Base-by-base conservation (phyloP, 1,140 invertebrate genomes). In the Tachypleus tridentatus region DNA sequence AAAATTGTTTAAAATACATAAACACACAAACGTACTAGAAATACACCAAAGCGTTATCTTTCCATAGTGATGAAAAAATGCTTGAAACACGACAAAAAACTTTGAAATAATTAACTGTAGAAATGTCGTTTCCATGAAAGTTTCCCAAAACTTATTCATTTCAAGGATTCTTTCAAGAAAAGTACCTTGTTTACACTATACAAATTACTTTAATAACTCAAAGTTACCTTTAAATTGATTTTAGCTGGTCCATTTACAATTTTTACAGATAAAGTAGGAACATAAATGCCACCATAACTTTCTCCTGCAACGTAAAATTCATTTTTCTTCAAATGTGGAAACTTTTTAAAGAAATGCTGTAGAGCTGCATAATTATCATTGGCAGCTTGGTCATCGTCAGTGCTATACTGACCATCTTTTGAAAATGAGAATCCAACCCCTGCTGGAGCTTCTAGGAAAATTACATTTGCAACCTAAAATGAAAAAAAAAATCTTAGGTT, bases 391-490 rank as follows among this genome's bases (percentile, higher is more conserved):
- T 81, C 78, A 75, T 83, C 82, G 71, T 78, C 72, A 50, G 79
- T 80, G 1, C 71, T 76, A 65, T 78, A 80, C 59, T 80, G 77
- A 59, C 75, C 74, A 68, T 80, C 75, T 48, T 71, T 70, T n/a
- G 79, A 73, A 70, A 83, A 83, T 1, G 81, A 83, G 67, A 75
- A 83, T 3, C 82, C 82, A 59, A 84, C 82, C 66, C 82, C 80
- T 51, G 78, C 78, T 61, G 82, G 82, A 4, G 82, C 75, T 70
- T 83, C 82, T 52, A 83, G 70, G 70, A 79, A 83, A 9, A 83
- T 66, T 49, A 96, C 89, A 74, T 90, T 93, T 54, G 89, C 87
- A 66, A 87, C 86, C 82, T 91, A 75, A 58, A 76, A 67, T 73
- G 61, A 63, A 65, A 69, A 48, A n/a, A n/a, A 60, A 57, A 4